Evolutionary conservation across 53 echinoderm and acorn worm genomes (phyloP), one percentile per base, ranked within the genome.

Genomic region (Crossaster papposus): DNA sequence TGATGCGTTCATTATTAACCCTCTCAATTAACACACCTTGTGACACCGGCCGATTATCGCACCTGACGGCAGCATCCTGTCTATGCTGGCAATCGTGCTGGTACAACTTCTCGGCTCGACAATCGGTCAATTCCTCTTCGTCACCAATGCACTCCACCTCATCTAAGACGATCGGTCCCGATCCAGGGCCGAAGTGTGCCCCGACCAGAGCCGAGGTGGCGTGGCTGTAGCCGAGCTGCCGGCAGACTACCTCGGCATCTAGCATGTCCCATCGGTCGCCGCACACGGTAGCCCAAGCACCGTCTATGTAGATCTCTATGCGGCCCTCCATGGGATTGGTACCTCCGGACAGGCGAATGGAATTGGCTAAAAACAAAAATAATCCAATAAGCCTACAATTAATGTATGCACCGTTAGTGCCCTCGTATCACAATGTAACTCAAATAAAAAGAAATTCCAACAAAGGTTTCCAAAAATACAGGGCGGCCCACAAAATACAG

Each of bases 21-120:
- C 44, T 15, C 7, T 58, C 58, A 58, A 3, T 55, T 14, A 55
- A 64, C 81, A 30, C 34, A 81, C 81, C 63, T 9, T 64, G 23
- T 62, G 81, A 62, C 33, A 64, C 65, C 35, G 31, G 34, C 22
- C 81, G 81, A 64, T 33, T 64, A 36, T 81, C 81, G n/a, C 81
- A 89, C 89, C 78, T 79, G 51, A 81, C 89, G 11, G 65, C 89
- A 2, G 75, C 89, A 33, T 89, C 89, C 28, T 89, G 81, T 65
- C 36, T 51, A 30, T 89, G 89, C 68, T 81, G 80, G 29, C 89
- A 89, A 29, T 91, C 85, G 28, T 77, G 54, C 30, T 77, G 64
- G 50, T 78, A 64, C 77, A 36, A n/a, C 32, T 37, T 64, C 51
- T 58, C 22, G 28, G 58, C 78, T 1, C 30, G 36, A 64, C 91